A percentile compares a stretch with the other conserved stretches of the same genome.
phyloP scores from a whole-genome alignment of 2,113 vertebrate genomes.

The Barnardius zonarius region DNA sequence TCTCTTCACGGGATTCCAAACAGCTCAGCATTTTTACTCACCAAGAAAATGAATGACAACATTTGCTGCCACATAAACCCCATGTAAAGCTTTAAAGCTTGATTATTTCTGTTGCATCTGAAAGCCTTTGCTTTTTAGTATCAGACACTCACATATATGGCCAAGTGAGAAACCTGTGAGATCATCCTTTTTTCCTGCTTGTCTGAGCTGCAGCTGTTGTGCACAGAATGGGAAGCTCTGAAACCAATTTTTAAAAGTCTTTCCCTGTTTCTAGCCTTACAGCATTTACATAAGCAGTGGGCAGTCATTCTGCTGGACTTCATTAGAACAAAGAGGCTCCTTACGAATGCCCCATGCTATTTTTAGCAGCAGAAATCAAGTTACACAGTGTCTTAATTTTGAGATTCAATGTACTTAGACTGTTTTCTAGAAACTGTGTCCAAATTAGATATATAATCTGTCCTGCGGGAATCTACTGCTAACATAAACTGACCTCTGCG shows the following conservation, averaged over 20 bases:
- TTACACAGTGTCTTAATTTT: neutral
- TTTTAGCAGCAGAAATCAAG: conserved; percentile 2
- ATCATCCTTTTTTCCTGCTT: neutral
- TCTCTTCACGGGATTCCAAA: neutral
- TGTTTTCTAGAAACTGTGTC: neutral
- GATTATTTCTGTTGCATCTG: neutral
- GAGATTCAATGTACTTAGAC: neutral
- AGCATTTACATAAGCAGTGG: neutral
- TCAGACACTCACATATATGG: neutral
- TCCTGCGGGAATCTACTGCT: neutral
- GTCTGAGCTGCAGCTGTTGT: neutral
- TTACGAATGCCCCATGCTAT: neutral
- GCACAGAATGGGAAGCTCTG: neutral
- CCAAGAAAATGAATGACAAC: neutral
- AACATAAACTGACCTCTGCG: neutral
- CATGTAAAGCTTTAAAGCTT: neutral
- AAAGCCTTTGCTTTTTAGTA: neutral
- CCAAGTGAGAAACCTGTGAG: neutral
- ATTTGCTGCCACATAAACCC: neutral
- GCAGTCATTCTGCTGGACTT: neutral
- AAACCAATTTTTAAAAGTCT: neutral
- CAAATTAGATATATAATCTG: neutral
- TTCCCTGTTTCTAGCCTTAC: neutral
- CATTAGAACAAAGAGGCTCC: neutral
- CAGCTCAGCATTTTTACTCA: neutral